Conservation (phyloP, 2,888 invertebrate genomes). For the Caenorhabditis imperialis region DNA sequence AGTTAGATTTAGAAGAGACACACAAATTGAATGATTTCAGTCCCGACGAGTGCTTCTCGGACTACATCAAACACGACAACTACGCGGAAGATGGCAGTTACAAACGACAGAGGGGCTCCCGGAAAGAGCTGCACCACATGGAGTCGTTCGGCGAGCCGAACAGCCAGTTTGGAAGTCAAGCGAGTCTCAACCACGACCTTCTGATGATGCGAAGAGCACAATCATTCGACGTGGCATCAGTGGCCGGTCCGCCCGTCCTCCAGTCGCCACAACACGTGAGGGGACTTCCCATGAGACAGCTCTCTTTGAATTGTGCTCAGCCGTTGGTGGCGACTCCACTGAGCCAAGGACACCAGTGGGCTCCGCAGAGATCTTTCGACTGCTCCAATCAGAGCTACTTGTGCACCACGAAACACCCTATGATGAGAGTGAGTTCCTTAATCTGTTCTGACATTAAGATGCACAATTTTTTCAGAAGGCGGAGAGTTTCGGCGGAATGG, state of each 20-base stretch:
- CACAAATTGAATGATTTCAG: slow-evolving; percentile 38
- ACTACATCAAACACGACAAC: slow-evolving; percentile 34
- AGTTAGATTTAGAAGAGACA: slow-evolving; percentile 36
- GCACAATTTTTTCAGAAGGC: slow-evolving; percentile 50
- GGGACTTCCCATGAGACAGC: slow-evolving; percentile 37
- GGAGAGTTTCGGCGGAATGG: slow-evolving; percentile 62
- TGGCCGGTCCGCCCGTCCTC: background rate
- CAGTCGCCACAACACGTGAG: slow-evolving; percentile 14
- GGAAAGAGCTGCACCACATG: slow-evolving; percentile 29
- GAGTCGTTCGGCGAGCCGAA: slow-evolving; percentile 31
- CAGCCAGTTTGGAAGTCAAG: slow-evolving; percentile 37
- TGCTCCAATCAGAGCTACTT: slow-evolving; percentile 30
- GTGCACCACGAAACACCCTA: slow-evolving; percentile 24
- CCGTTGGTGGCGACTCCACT: slow-evolving; percentile 23
- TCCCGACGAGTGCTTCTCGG: slow-evolving; percentile 33
- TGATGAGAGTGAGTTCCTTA: slow-evolving; percentile 34
- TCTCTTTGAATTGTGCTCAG: slow-evolving; percentile 45
- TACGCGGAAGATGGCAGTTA: slow-evolving; percentile 22
- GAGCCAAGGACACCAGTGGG: slow-evolving; percentile 25
- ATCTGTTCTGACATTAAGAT: no score
- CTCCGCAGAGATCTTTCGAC: slow-evolving; percentile 47
- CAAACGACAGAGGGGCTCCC: slow-evolving; percentile 12
- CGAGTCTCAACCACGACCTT: slow-evolving; percentile 34
- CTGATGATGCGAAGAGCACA: slow-evolving; percentile 41
- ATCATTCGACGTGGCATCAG: slow-evolving; percentile 39